A percentile compares a stretch with the other conserved stretches of the same genome.
Evolutionary conservation across 2,888 invertebrate genomes (phyloP).

Genomic region (Coelogynopora nodosa): DNA sequence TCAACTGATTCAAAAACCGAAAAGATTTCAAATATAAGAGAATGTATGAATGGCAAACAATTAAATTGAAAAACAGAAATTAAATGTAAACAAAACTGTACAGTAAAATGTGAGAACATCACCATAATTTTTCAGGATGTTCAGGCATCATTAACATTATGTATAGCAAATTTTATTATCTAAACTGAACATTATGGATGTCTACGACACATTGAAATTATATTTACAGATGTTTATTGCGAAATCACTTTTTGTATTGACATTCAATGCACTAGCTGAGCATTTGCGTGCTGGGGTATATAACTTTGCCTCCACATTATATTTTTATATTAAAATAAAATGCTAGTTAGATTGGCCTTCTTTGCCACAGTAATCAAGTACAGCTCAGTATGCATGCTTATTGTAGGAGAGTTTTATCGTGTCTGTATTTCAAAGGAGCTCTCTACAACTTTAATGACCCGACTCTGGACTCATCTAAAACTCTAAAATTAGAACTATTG

Average conservation of each 20-base stretch:
- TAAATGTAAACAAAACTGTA: no score
- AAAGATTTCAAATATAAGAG: no score
- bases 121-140: neutral
- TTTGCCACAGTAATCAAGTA: neutral
- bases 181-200: neutral
- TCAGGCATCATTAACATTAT: neutral
- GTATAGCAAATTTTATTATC: neutral
- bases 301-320: neutral
- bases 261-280: neutral
- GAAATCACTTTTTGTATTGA: neutral
- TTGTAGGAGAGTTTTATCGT: no score
- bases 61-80: no score
- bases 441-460: no score
- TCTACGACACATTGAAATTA: neutral
- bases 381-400: neutral
- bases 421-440: no score
- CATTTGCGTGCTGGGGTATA: neutral
- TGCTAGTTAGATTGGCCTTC: neutral
- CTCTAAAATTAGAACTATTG: neutral
- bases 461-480: no score
- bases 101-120: neutral
- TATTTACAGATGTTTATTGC: neutral
- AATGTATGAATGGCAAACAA: no score
- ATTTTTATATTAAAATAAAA: neutral
- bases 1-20: no score